Evolutionary conservation across 2,888 invertebrate genomes (phyloP).

Genomic region (Drosophila kanekoi): DNA sequence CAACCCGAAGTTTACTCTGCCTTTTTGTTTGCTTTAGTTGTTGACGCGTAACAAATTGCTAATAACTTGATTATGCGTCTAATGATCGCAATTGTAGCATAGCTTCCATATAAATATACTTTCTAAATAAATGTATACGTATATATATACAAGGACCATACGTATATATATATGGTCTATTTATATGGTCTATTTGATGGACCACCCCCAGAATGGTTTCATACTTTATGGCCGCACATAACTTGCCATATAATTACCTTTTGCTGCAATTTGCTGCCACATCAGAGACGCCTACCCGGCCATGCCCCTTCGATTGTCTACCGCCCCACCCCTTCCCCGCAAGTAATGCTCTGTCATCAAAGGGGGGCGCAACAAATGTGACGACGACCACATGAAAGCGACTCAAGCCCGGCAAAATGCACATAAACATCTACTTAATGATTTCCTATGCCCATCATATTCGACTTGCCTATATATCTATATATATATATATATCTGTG

Average conservation of each 20-base stretch:
- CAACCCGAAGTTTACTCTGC: rapidly evolving
- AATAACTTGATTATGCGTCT: conserved; percentile 79
- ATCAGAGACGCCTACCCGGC: conserved; percentile 52
- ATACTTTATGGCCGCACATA: conserved; percentile 60
- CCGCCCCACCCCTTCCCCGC: background rate
- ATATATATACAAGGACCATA: background rate
- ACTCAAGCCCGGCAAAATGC: conserved; percentile 31
- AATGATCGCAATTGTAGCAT: conserved; percentile 67
- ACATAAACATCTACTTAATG: conserved; percentile 80
- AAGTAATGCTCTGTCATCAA: conserved; percentile 48
- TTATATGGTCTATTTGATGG: conserved; percentile 21
- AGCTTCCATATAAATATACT: conserved; percentile 12
- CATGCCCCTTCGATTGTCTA: conserved; percentile 51
- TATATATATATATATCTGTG: conserved; percentile 13
- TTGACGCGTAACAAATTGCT: conserved; percentile 69
- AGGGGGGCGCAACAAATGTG: conserved; percentile 60
- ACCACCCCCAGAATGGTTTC: conserved; percentile 50
- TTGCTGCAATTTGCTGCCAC: conserved; percentile 71
- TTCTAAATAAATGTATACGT: conserved; percentile 11
- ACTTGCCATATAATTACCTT: conserved; percentile 69
- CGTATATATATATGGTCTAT: conserved; percentile 12
- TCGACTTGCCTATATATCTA: conserved; percentile 17
- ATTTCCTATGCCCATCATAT: conserved; percentile 65
- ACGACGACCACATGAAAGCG: conserved; percentile 77
- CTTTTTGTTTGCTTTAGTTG: conserved; percentile 32